phyloP scores from a whole-genome alignment of 2,888 invertebrate genomes.

The Trachelus tabidus region DNA sequence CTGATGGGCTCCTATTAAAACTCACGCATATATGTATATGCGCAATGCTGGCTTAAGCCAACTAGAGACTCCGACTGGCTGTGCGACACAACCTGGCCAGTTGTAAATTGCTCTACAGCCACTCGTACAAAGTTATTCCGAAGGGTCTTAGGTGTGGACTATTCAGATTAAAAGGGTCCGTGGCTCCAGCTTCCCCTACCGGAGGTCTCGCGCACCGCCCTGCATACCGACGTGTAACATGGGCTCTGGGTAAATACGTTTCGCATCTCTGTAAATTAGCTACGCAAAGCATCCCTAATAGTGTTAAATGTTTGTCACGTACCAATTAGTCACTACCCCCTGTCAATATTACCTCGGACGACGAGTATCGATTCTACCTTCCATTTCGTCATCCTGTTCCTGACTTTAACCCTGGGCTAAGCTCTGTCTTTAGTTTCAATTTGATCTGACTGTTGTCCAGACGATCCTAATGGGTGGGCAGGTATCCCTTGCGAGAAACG shows the following conservation, averaged over 20 bases:
- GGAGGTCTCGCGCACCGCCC: not conserved
- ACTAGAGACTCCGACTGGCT: not conserved
- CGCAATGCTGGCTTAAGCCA: slow-evolving; percentile 10
- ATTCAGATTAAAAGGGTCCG: slow-evolving; percentile 15
- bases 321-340: not conserved
- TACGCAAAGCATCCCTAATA: not conserved
- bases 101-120: slow-evolving; percentile 19
- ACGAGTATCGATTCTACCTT: no score
- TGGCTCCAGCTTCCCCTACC: not conserved
- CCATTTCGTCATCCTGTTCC: no score
- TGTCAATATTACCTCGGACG: not conserved
- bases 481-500: no score
- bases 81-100: slow-evolving; percentile 17
- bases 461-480: no score
- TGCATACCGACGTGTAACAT: not conserved
- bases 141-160: slow-evolving; percentile 16
- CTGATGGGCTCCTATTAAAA: not conserved
- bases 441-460: no score
- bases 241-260: not conserved
- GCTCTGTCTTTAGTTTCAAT: no score
- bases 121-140: slow-evolving; percentile 14
- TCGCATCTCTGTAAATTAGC: not conserved
- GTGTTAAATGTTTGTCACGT: not conserved
- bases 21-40: not conserved
- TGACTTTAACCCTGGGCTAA: no score